Conservation (phyloP, 2,113 vertebrate genomes). For the Pelmatolapia mariae region DNA sequence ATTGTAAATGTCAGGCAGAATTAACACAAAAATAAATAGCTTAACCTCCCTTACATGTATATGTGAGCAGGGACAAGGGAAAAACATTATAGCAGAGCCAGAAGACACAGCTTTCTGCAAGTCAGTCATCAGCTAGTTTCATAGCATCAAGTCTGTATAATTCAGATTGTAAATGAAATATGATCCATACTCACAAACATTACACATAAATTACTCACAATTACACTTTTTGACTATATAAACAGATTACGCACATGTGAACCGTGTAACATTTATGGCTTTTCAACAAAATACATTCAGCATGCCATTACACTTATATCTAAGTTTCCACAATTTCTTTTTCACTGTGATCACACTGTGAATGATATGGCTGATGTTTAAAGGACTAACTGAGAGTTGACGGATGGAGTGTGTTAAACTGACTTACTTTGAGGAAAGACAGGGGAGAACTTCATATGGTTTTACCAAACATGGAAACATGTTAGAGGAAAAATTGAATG, state of each 20-base stretch:
- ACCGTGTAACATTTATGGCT: slow-evolving; percentile 14
- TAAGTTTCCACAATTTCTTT: slow-evolving; percentile 15
- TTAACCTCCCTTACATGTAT: slow-evolving; percentile 39
- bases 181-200: neutral
- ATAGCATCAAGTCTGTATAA: neutral
- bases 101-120: neutral
- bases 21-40: slow-evolving; percentile 73
- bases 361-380: slow-evolving; percentile 18
- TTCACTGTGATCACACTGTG: neutral
- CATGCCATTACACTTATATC: neutral
- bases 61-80: slow-evolving; percentile 8
- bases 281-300: slow-evolving; percentile 10
- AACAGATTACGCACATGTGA: slow-evolving; percentile 20
- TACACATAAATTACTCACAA: neutral
- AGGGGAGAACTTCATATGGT: slow-evolving; percentile 67
- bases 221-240: slow-evolving; percentile 1
- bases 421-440: slow-evolving; percentile 40
- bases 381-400: slow-evolving; percentile 14
- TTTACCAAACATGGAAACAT: slow-evolving; percentile 47
- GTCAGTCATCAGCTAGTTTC: neutral
- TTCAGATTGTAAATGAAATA: neutral
- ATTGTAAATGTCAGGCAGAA: slow-evolving; percentile 78
- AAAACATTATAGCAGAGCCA: slow-evolving; percentile 1
- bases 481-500: neutral
- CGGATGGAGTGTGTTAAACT: slow-evolving; percentile 43